phyloP scores from a whole-genome alignment of 2,797 vertebrate genomes.

The Acanthornis magna region DNA sequence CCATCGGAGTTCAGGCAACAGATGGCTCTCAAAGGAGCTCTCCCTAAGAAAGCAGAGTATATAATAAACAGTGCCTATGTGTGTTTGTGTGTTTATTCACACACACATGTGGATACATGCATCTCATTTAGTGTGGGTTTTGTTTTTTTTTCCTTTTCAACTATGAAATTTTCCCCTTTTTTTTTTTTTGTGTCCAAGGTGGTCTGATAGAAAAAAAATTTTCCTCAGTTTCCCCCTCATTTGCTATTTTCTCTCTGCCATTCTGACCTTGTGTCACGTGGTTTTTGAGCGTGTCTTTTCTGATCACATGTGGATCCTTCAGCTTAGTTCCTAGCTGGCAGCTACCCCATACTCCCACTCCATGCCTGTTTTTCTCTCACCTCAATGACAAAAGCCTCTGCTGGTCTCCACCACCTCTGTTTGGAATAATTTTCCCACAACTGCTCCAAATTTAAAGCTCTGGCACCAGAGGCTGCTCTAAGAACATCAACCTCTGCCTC shows the following conservation, averaged over 20 bases:
- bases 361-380: not conserved
- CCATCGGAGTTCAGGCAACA: not conserved
- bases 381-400: not conserved
- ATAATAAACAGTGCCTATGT: not conserved
- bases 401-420: not conserved
- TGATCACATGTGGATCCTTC: not conserved
- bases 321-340: not conserved
- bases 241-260: not conserved
- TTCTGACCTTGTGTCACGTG: not conserved
- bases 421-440: not conserved
- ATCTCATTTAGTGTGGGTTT: not conserved
- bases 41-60: not conserved
- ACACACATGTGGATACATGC: not conserved
- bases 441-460: not conserved
- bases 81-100: not conserved
- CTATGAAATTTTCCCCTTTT: not conserved
- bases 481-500: not conserved
- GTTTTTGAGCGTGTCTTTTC: not conserved
- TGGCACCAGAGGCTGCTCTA: not conserved
- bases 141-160: not conserved
- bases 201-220: not conserved
- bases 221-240: not conserved
- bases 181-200: not conserved
- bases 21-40: conserved; percentile 17
- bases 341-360: not conserved